Percentiles rank a stretch among this genome's conserved stretches.
Evolutionary conservation across 2,888 invertebrate genomes (phyloP).

Genomic region (Melanostoma mellinum): DNA sequence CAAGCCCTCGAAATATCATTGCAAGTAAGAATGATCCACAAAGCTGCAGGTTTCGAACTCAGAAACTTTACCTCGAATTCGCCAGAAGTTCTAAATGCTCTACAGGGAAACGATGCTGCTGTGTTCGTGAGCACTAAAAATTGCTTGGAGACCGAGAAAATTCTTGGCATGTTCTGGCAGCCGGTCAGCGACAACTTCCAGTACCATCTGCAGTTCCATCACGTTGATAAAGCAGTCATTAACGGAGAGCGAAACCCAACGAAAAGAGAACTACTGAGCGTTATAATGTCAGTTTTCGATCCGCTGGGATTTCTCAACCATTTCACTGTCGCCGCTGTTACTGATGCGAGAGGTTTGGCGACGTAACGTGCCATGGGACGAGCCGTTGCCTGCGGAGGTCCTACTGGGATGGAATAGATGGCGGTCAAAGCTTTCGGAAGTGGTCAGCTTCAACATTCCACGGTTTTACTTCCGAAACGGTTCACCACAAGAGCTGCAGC

Average conservation of each 20-base stretch:
- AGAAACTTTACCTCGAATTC: conserved; percentile 15
- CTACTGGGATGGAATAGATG: background rate
- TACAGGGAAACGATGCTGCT: no score
- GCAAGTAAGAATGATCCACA: conserved; percentile 12
- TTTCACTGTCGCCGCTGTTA: no score
- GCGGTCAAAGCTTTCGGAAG: background rate
- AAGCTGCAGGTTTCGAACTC: conserved; percentile 15
- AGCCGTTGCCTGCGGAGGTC: conserved; percentile 15
- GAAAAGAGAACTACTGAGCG: conserved; percentile 15
- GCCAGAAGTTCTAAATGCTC: no score
- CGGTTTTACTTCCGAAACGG: conserved; percentile 11
- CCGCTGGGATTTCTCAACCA: no score
- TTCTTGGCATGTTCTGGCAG: conserved; percentile 27
- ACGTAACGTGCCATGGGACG: conserved; percentile 10
- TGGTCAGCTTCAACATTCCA: background rate
- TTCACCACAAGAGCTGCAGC: conserved; percentile 9
- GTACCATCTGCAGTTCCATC: no score
- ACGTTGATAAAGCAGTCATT: conserved; percentile 12
- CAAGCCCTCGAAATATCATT: conserved; percentile 4
- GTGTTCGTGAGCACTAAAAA: no score
- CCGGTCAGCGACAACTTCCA: conserved; percentile 16
- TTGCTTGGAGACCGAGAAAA: conserved; percentile 11
- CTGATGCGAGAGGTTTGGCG: no score
- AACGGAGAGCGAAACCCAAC: conserved; percentile 1
- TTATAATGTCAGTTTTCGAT: background rate